Conservation (phyloP, 2,888 invertebrate genomes). For the Cantharis flavilabris region DNA sequence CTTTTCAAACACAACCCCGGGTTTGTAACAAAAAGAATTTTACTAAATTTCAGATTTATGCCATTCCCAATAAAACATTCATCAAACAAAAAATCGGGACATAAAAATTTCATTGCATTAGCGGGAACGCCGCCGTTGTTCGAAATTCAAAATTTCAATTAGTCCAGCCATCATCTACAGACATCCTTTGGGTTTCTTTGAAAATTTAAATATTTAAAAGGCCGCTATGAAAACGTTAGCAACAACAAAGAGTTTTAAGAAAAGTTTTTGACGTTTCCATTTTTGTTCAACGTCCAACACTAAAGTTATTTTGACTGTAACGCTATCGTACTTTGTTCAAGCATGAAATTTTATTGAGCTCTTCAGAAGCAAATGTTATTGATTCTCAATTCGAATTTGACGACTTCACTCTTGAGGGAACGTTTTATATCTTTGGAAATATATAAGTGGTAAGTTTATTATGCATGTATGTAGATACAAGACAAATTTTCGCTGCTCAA, state of each 20-base stretch:
- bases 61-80: background rate
- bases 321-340: slow-evolving; percentile 31
- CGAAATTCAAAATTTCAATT: background rate
- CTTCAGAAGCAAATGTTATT: slow-evolving; percentile 28
- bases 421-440: background rate
- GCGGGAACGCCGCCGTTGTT: background rate
- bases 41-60: background rate
- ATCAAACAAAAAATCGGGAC: background rate
- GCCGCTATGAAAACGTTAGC: background rate
- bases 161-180: background rate
- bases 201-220: background rate
- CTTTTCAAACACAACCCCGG: background rate
- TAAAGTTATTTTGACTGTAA: slow-evolving; percentile 30
- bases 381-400: slow-evolving; percentile 28
- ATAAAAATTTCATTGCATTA: background rate
- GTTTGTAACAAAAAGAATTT: background rate
- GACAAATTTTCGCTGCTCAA: background rate
- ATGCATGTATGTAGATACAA: background rate
- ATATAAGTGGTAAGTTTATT: background rate
- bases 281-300: slow-evolving; percentile 22
- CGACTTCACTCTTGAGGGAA: slow-evolving; percentile 20
- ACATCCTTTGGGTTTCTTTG: background rate
- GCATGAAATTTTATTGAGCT: slow-evolving; percentile 28
- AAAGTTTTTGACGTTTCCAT: slow-evolving; percentile 24
- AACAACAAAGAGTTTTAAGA: slow-evolving; percentile 11